A percentile compares a stretch with the other conserved stretches of the same genome.
These are phyloP conservation scores for Hestina assimilis DNA, from an alignment of 1,140 invertebrate species.

Conservation along the genomic window DNA sequence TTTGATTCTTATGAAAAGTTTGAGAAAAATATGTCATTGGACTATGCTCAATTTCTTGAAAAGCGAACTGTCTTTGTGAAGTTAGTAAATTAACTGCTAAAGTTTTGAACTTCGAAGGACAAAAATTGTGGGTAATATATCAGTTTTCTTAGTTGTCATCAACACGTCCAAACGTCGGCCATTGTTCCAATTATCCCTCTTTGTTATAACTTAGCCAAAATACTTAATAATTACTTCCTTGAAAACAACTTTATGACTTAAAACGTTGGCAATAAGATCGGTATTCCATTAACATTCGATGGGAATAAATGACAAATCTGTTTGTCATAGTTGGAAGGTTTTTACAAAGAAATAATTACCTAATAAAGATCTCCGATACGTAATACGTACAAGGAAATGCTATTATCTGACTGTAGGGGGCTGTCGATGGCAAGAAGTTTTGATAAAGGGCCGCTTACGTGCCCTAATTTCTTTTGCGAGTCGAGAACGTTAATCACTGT, in stretches of 20 bases:
- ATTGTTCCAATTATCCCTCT: slow-evolving; percentile 24
- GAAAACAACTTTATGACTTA: not conserved
- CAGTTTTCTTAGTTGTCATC: slow-evolving; percentile 27
- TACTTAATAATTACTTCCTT: slow-evolving; percentile 5
- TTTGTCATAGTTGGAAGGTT: slow-evolving; percentile 36
- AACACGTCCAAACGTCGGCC: slow-evolving; percentile 25
- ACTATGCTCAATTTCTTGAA: too few relatives aligned
- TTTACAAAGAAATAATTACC: slow-evolving; percentile 37
- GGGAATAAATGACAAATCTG: slow-evolving; percentile 32
- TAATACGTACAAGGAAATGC: slow-evolving; percentile 39
- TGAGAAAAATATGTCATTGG: too few relatives aligned
- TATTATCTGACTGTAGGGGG: slow-evolving; percentile 30
- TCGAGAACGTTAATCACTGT: slow-evolving; percentile 18
- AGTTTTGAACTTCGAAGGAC: slow-evolving; percentile 7
- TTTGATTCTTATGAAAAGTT: not conserved
- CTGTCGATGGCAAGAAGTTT: slow-evolving; percentile 30
- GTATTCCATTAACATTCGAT: not conserved
- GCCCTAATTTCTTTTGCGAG: slow-evolving; percentile 26
- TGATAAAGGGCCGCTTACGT: slow-evolving; percentile 27
- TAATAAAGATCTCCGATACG: slow-evolving; percentile 43
- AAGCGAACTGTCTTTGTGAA: not conserved
- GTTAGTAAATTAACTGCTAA: not conserved
- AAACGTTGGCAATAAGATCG: not conserved
- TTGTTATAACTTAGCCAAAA: slow-evolving; percentile 21
- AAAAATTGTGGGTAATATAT: slow-evolving; percentile 22